Evolutionary conservation across 2,113 vertebrate genomes (phyloP).

Genomic region (Halichoeres trimaculatus): DNA sequence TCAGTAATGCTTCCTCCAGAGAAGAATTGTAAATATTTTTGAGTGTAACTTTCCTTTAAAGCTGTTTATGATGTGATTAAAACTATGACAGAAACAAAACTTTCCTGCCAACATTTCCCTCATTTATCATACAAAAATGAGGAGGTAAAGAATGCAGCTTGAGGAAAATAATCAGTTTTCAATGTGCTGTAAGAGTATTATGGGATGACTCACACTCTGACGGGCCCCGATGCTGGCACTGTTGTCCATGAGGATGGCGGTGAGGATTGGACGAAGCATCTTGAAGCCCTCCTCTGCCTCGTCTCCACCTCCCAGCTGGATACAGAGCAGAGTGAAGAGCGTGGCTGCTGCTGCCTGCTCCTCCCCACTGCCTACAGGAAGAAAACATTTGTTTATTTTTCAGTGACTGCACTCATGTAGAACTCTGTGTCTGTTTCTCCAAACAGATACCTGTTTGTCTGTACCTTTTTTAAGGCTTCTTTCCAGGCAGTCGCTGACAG

Average conservation of each 20-base stretch:
- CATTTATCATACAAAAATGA: too few relatives aligned
- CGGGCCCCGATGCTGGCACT: conserved; percentile 85
- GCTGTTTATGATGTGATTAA: too few relatives aligned
- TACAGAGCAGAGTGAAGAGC: conserved; percentile 88
- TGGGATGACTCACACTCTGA: conserved; percentile 88
- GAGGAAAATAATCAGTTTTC: too few relatives aligned
- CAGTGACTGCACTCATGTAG: neutral
- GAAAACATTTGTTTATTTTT: neutral
- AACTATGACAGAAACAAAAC: too few relatives aligned
- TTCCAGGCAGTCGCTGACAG: conserved; percentile 89
- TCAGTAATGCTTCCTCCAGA: too few relatives aligned
- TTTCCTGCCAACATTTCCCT: too few relatives aligned
- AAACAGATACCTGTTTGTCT: neutral
- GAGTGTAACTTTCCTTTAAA: too few relatives aligned
- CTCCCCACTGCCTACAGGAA: conserved; percentile 87
- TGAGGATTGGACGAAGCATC: conserved; percentile 86
- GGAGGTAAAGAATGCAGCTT: too few relatives aligned
- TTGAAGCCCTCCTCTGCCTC: conserved; percentile 91
- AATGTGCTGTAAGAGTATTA: neutral
- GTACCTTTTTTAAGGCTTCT: conserved; percentile 94
- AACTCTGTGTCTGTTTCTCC: neutral
- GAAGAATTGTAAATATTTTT: too few relatives aligned
- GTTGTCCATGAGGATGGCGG: conserved; percentile 86
- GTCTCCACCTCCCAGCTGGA: conserved; percentile 91
- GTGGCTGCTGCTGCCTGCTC: conserved; percentile 91